These are phyloP conservation scores for Meandrina meandrites DNA, from an alignment of 92 coral and sea anemone genomes.

Conservation along the genomic window DNA sequence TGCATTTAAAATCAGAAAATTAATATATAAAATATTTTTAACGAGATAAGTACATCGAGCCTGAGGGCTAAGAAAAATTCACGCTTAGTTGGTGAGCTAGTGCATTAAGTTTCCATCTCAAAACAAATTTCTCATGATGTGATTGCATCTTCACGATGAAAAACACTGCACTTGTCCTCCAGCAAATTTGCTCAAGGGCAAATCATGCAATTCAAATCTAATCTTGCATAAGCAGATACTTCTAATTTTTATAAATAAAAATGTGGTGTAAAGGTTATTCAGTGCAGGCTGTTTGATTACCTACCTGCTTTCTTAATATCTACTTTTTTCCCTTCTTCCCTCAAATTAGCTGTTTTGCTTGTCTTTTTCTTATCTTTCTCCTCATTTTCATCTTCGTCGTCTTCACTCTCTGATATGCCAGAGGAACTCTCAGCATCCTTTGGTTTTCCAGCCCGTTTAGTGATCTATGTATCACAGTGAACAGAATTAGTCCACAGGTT, in stretches of 20 bases:
- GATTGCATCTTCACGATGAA: no score
- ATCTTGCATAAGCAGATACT: no score
- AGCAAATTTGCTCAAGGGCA: no score
- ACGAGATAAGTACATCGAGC: not conserved
- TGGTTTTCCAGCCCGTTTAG: constrained; percentile 26
- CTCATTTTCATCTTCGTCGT: constrained; percentile 33
- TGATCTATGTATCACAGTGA: not conserved
- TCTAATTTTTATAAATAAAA: no score
- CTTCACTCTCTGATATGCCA: constrained; percentile 69
- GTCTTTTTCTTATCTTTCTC: constrained; percentile 39
- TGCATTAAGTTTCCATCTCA: no score
- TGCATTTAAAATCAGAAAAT: not conserved
- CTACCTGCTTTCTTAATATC: not conserved
- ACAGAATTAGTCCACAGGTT: not conserved
- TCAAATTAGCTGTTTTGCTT: not conserved
- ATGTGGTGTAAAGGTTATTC: no score
- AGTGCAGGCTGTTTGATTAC: not conserved
- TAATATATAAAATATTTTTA: not conserved
- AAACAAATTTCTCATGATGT: no score
- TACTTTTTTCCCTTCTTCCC: not conserved
- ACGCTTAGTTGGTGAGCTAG: not conserved
- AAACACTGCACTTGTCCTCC: no score
- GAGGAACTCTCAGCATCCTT: constrained; percentile 59
- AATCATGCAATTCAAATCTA: no score
- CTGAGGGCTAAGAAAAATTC: not conserved